Evolutionary conservation across 2,797 vertebrate genomes (phyloP).

Genomic region (Sebastiscus albofasciatus): DNA sequence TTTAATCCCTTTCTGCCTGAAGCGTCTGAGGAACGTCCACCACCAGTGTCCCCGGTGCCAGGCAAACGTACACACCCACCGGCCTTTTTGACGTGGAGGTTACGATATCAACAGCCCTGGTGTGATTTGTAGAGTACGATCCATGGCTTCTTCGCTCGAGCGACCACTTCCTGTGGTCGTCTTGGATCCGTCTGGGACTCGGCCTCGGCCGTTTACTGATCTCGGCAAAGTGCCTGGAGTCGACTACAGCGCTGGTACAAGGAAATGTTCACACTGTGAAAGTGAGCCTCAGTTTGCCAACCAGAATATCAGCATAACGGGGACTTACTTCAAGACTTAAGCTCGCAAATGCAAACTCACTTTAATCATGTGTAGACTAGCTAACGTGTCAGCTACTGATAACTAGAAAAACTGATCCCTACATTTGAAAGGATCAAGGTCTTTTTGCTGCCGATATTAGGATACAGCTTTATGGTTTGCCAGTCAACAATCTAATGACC

Average conservation of each 20-base stretch:
- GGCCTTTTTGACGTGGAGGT: slow-evolving; percentile 48
- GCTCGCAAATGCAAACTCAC: not conserved
- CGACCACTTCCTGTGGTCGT: not conserved
- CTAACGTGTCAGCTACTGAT: not conserved
- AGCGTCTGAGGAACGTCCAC: slow-evolving; percentile 36
- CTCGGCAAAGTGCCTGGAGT: too few species aligned
- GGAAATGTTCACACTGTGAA: not conserved
- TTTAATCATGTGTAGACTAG: not conserved
- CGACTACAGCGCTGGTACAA: not conserved
- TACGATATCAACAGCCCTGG: not conserved
- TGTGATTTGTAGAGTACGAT: not conserved
- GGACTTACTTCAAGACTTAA: not conserved
- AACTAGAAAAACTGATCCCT: not conserved
- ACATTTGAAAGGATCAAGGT: not conserved
- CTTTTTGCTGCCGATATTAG: not conserved
- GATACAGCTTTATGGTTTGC: not conserved
- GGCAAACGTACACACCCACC: slow-evolving; percentile 36
- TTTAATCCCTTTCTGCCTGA: slow-evolving; percentile 71
- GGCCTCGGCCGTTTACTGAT: not conserved
- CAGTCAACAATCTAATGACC: not conserved
- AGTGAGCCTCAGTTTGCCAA: not conserved
- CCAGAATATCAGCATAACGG: not conserved
- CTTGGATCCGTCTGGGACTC: not conserved
- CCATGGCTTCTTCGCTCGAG: too few species aligned
- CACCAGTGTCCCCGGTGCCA: slow-evolving; percentile 75